A percentile compares a stretch with the other conserved stretches of the same genome.
Conservation (phyloP, 2,797 vertebrate species). For the Syncerus caffer region DNA sequence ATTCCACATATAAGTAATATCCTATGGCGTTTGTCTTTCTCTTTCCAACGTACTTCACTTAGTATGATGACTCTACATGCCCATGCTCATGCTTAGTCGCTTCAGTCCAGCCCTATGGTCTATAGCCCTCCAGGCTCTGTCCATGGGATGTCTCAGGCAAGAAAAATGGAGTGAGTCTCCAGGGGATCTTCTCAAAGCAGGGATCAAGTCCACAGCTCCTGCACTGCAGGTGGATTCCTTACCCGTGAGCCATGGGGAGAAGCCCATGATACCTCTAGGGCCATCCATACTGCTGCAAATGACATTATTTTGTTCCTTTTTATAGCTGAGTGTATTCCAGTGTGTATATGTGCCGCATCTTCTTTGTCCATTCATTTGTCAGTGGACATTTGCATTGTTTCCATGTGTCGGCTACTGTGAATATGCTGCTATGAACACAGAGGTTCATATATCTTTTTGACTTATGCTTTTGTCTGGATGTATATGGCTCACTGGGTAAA, state of each 20-base stretch:
- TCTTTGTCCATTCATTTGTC: neutral
- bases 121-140: neutral
- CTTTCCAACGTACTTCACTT: fast-evolving
- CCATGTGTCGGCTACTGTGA: neutral
- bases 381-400: neutral
- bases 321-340: neutral
- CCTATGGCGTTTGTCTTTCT: neutral
- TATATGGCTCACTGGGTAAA: neutral
- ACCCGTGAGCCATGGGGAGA: neutral
- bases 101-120: neutral
- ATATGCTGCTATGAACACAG: neutral
- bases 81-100: neutral
- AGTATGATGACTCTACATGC: neutral
- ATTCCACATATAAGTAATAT: neutral
- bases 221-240: neutral
- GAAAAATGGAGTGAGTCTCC: neutral
- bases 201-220: neutral
- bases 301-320: neutral
- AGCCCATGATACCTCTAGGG: neutral
- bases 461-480: neutral
- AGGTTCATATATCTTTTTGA: neutral
- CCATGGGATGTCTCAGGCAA: neutral
- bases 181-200: neutral
- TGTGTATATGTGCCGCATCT: neutral
- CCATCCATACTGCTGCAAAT: neutral